These are phyloP conservation scores for Drepana falcataria DNA, from an alignment of 2,888 invertebrate genomes.

Conservation along the genomic window DNA sequence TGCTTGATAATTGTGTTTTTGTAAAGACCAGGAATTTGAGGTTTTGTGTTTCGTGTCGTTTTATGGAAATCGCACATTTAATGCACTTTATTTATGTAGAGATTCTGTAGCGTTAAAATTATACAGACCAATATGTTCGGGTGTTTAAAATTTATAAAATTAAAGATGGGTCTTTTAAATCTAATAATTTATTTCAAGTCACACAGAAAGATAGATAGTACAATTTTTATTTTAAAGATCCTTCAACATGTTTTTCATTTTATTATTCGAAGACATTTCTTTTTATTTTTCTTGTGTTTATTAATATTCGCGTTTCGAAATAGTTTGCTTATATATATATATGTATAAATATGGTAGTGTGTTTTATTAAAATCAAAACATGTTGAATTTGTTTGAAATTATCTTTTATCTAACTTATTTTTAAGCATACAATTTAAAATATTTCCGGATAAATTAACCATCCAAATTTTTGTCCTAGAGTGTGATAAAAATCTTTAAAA, in stretches of 20 bases:
- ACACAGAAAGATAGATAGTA: slow-evolving; percentile 53
- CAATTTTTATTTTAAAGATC: slow-evolving; percentile 40
- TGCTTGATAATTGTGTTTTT: too few species aligned
- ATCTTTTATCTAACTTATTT: slow-evolving; percentile 33
- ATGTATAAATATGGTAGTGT: too few species aligned
- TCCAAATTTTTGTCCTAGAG: slow-evolving; percentile 1
- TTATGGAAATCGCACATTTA: too few species aligned
- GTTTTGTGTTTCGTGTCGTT: too few species aligned
- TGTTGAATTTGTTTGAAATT: slow-evolving; percentile 41
- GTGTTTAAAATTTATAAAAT: slow-evolving; percentile 23
- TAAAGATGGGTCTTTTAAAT: slow-evolving; percentile 42
- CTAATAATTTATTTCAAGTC: slow-evolving; percentile 55
- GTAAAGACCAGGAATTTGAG: too few species aligned
- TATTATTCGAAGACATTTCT: slow-evolving; percentile 19
- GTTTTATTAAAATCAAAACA: slow-evolving; percentile 44
- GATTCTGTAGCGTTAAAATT: too few species aligned
- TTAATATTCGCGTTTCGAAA: slow-evolving; percentile 23
- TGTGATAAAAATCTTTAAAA: slow-evolving; percentile 7
- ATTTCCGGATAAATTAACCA: slow-evolving; percentile 17
- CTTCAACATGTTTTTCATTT: slow-evolving; percentile 56
- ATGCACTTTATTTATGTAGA: too few species aligned
- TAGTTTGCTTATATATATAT: slow-evolving; percentile 12
- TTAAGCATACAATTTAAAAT: slow-evolving; percentile 23
- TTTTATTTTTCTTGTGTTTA: slow-evolving; percentile 24
- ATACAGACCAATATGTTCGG: slow-evolving; percentile 6